phyloP scores from a whole-genome alignment of 2,797 vertebrate species.

The Clarias fuscus region DNA sequence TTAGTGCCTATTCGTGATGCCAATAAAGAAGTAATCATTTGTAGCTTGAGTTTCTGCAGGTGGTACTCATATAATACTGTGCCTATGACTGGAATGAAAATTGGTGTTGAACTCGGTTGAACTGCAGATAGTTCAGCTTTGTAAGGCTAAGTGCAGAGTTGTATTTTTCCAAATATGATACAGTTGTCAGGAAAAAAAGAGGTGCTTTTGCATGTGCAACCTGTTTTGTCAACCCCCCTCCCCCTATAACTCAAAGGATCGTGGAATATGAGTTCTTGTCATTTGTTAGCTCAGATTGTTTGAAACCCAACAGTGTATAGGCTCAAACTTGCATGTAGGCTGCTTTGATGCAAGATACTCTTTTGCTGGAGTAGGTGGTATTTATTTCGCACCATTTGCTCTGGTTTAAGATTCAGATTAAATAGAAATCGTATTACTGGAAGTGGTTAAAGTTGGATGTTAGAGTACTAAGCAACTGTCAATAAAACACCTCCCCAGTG shows the following conservation, averaged over 20 bases:
- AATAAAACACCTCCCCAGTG: neutral
- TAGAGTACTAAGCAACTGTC: neutral
- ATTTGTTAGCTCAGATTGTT: too few relatives aligned
- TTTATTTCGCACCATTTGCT: neutral
- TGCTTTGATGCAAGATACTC: neutral
- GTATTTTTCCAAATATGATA: neutral
- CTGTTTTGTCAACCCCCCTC: neutral
- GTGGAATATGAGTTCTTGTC: neutral
- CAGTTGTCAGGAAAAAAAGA: neutral
- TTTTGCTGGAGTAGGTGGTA: neutral
- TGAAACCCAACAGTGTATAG: neutral
- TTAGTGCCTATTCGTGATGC: constrained; percentile 30
- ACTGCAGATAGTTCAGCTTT: neutral
- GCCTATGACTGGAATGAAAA: neutral
- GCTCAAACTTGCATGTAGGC: neutral
- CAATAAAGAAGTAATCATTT: constrained; percentile 4
- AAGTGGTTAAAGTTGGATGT: neutral
- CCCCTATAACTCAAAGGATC: neutral
- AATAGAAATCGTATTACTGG: neutral
- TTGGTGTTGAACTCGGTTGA: neutral
- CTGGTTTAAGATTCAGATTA: neutral
- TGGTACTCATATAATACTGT: neutral
- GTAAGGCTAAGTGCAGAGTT: neutral
- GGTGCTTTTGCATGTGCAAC: neutral
- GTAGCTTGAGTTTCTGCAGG: constrained; percentile 4